Evolutionary conservation across 2,797 vertebrate genomes (phyloP), one percentile per base, ranked within the genome.

Genomic region (Rhinella marina): DNA sequence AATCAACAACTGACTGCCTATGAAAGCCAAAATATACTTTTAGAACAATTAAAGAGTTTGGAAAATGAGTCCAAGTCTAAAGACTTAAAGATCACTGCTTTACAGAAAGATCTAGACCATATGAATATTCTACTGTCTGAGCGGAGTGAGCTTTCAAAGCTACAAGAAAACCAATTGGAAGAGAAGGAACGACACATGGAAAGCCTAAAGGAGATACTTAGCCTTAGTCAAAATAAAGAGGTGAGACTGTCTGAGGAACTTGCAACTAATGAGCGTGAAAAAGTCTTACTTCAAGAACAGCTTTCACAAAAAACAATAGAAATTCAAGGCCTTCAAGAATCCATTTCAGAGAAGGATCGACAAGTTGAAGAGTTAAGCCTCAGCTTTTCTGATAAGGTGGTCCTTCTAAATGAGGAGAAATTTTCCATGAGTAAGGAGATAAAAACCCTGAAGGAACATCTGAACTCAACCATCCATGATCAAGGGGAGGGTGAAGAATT

Each of bases 341-440:
- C 91, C 25, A 92, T 98, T 82, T 90, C 91, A 59, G 94, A 97
- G 88, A 98, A 96, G 82, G 96, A 98, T 85, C 93, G 92, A 13
- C 96, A 98, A 91, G 94, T 98, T 92, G 92, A 91, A 7, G 97
- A 97, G 89, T 93, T 99, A 50, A 96, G 92, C 80, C 90, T 96
- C 82, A 95, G 94, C 88, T 96, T 98, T 96, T 96, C 96, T 2
- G 92, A 96, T 75, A 98, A 96, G 92, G 95, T 99, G 90, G 95
- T 97, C 32, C 94, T 96, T 84, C 94, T 95, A 68, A 97, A 97
- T 29, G 98, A 99, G 91, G 97, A 98, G 91, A 98, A 96, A 83
- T 95, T 96, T 89, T 91, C 94, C 82, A 90, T 96, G 27, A 94
- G 92, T 54, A 90, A 94, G n/a, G 96, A 99, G 91, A 94, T 98